Percentiles rank a stretch among this genome's conserved stretches.
Conservation (phyloP, 2,888 invertebrate genomes). For the Protophormia terraenovae region DNA sequence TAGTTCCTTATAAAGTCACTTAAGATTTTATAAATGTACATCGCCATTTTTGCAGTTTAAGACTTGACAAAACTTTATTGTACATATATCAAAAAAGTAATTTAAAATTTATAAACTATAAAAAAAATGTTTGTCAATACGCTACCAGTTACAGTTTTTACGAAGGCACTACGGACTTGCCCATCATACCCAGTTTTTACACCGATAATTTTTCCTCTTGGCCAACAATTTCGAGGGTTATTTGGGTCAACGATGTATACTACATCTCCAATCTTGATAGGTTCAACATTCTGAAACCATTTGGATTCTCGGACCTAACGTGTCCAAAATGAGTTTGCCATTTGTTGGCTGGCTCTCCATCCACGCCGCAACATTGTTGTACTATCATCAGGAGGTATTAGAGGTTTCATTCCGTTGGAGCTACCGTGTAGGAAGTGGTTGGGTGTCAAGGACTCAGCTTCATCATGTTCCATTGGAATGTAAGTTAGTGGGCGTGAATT, state of each 20-base stretch:
- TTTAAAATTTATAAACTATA: no score
- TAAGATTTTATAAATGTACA: no score
- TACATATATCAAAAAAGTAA: no score
- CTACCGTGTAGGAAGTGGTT: constrained; percentile 59
- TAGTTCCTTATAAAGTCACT: no score
- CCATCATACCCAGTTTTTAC: constrained; percentile 44
- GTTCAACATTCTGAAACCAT: constrained; percentile 34
- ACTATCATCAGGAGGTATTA: constrained; percentile 17
- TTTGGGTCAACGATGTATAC: constrained; percentile 60
- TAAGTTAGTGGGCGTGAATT: constrained; percentile 55
- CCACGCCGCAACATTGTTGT: constrained; percentile 38
- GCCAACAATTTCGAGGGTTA: constrained; percentile 52
- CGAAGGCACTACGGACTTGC: constrained; percentile 40
- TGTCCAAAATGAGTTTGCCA: constrained; percentile 60
- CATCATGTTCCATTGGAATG: constrained; percentile 21
- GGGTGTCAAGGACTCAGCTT: constrained; percentile 50
- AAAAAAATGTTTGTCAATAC: no score
- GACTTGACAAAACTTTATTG: no score
- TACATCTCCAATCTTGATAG: constrained; percentile 63
- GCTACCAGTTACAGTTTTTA: constrained; percentile 30
- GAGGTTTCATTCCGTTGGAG: constrained; percentile 53
- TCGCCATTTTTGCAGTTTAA: no score
- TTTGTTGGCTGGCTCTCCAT: constrained; percentile 48
- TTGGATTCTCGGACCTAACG: constrained; percentile 53
- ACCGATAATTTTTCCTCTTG: constrained; percentile 49